Evolutionary conservation across 2,113 vertebrate species (phyloP).

Genomic region (Thunnus maccoyii): DNA sequence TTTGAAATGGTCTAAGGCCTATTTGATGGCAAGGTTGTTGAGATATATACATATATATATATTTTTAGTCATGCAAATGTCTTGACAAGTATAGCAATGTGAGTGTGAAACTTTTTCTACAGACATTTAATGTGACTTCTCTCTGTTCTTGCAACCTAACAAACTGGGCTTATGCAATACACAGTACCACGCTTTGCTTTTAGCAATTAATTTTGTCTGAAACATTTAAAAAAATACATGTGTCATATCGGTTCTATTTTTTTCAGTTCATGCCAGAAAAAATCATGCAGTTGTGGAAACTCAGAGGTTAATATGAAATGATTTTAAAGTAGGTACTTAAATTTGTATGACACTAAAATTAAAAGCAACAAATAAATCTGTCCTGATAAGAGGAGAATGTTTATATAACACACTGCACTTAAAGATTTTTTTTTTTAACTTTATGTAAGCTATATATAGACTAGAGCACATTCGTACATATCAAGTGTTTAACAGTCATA

Average conservation of each 20-base stretch:
- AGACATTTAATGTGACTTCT: conserved; percentile 54
- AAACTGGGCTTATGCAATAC: conserved; percentile 37
- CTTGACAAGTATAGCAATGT: conserved; percentile 41
- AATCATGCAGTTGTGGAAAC: conserved; percentile 18
- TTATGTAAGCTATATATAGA: conserved; percentile 37
- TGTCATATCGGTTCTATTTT: conserved; percentile 39
- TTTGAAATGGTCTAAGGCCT: neutral
- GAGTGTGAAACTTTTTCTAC: conserved; percentile 60
- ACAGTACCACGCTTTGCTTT: conserved; percentile 49
- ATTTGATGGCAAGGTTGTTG: conserved; percentile 5
- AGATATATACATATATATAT: conserved; percentile 50
- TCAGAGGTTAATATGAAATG: conserved; percentile 20
- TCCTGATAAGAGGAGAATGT: neutral
- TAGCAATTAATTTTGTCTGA: conserved; percentile 23
- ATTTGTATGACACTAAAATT: conserved; percentile 11
- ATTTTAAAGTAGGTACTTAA: neutral
- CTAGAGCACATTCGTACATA: conserved; percentile 29
- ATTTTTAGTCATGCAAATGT: conserved; percentile 49
- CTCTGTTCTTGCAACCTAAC: conserved; percentile 47
- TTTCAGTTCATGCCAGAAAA: conserved; percentile 9
- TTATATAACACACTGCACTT: conserved; percentile 45
- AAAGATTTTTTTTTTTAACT: conserved; percentile 22
- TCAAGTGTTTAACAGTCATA: conserved; percentile 18
- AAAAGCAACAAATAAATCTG: neutral
- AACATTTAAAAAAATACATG: conserved; percentile 8